Percentiles rank a stretch among this genome's conserved stretches.
These are phyloP conservation scores for Bostrychus sinensis DNA, from an alignment of 2,113 vertebrate species.

Conservation along the genomic window DNA sequence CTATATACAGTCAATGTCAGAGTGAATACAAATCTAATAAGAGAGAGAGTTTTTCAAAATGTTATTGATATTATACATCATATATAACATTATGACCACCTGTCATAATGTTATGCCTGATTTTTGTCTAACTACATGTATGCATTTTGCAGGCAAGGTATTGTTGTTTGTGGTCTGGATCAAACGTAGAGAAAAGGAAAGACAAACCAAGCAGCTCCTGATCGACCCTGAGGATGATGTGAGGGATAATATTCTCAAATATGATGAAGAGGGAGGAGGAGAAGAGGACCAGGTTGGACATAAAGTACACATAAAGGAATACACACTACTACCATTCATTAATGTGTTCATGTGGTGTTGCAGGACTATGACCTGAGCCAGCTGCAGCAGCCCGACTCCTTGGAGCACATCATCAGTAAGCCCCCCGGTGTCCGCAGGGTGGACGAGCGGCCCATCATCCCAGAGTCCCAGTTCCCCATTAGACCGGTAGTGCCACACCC, in stretches of 20 bases:
- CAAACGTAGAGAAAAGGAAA: constrained; percentile 91
- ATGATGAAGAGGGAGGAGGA: constrained; percentile 94
- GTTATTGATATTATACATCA: too few relatives aligned
- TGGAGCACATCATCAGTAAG: constrained; percentile 95
- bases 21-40: background rate
- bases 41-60: too few relatives aligned
- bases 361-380: constrained; percentile 98
- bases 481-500: constrained; percentile 93
- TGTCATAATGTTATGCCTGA: background rate
- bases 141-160: constrained; percentile 85
- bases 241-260: constrained; percentile 96
- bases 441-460: constrained; percentile 93
- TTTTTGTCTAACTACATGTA: constrained; percentile 12
- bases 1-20: background rate
- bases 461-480: constrained; percentile 94
- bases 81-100: too few relatives aligned
- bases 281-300: constrained; percentile 94
- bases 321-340: background rate
- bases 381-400: constrained; percentile 93
- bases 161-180: constrained; percentile 94
- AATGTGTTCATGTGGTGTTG: constrained; percentile 28
- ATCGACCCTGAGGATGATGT: constrained; percentile 97
- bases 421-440: constrained; percentile 90
- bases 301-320: background rate
- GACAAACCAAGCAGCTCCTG: constrained; percentile 94